These are phyloP conservation scores for Bombus sibiricus DNA, from an alignment of 1,140 invertebrate genomes.

Conservation along the genomic window DNA sequence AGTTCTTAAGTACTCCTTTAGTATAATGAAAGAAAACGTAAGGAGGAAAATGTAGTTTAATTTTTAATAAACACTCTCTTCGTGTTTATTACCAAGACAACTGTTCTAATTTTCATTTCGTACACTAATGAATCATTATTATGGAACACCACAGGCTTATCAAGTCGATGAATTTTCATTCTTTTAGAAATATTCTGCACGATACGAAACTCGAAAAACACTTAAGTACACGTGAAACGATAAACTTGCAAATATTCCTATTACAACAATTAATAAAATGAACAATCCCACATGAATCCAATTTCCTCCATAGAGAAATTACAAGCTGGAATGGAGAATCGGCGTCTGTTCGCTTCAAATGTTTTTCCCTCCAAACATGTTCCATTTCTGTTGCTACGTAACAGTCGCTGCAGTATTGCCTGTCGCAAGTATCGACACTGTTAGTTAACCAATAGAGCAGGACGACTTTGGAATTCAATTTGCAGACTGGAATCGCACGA, in stretches of 20 bases:
- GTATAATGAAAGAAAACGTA: too few species aligned
- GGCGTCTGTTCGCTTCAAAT: neutral
- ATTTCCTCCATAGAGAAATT: neutral
- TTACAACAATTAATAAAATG: neutral
- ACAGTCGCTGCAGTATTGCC: constrained; percentile 35
- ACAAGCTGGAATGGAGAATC: neutral
- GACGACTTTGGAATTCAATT: constrained; percentile 64
- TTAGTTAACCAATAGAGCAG: constrained; percentile 42
- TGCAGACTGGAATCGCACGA: constrained; percentile 31
- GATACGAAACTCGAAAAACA: neutral
- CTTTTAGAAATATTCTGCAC: neutral
- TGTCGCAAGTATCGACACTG: constrained; percentile 46
- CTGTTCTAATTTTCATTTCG: too few species aligned
- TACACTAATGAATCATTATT: too few species aligned
- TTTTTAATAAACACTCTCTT: neutral
- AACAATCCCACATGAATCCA: neutral
- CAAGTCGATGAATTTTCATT: neutral
- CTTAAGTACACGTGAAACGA: neutral
- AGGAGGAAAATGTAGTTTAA: neutral
- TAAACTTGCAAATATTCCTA: neutral
- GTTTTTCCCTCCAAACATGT: neutral
- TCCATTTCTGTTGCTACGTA: neutral
- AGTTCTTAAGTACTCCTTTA: too few species aligned
- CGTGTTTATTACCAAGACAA: too few species aligned
- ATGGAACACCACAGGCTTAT: too few species aligned